Base-by-base conservation (phyloP, 2,888 invertebrate species). In the Chrysopilus asiliformis region DNA sequence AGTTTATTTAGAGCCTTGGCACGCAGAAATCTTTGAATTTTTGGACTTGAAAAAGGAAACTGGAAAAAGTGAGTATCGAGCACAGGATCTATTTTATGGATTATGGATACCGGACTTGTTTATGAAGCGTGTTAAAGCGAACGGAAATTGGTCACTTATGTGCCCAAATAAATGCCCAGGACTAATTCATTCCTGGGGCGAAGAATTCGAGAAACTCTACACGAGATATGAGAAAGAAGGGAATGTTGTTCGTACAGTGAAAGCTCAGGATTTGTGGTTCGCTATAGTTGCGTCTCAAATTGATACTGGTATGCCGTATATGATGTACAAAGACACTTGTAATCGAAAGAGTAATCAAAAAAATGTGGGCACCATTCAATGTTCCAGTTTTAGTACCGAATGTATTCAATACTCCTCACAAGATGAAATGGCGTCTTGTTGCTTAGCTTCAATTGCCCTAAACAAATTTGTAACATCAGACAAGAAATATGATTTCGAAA, bases 61-160 rank as follows among this genome's bases (percentile, higher is more conserved):
- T 1, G 83, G 97, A 0, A 89, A 89, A 55, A 97, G 97, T 58
- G 95, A 97, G 61, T 70, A 80, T 24, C 71, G 97, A 29, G 95
- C 97, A 0, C 71, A 97, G 36, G 97, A 98, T 63, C 66, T 99
- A 24, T 98, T 97, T 62, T 95, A 89, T 60, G 97, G 86, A 0
- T 60, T 99, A 18, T 98, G 98, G 97, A 87, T 98, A 47, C 93
- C 97, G 0, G 97, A 98, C 67, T 69, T 99, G 39, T 98, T 98
- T 59, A 98, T 98, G 98, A 76, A 82, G 58, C 74, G 98, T 33
- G 89, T 91, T 0, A 82, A 91, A 57, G 68, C 69, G 3, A 74
- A 94, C 60, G 79, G 67, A 43, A 69, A 74, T 34, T 98, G 98
- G 98, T 85, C 87, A 34, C 66, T 98, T 12, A 95, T 98, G 95